phyloP scores from a whole-genome alignment of 1,140 invertebrate species.

The Prorops nasuta region DNA sequence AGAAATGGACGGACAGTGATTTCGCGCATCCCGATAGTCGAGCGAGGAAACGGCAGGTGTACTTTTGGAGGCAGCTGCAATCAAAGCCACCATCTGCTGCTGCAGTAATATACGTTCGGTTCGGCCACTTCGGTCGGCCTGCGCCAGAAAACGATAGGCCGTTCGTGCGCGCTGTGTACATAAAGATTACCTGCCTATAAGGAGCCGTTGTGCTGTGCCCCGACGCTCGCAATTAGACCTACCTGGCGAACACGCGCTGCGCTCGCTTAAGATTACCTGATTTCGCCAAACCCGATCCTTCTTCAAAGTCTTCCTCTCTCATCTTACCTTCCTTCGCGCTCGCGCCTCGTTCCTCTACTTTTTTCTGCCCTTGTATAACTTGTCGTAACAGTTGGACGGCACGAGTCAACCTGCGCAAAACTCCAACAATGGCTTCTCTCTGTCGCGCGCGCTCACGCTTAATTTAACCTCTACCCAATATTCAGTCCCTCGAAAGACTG shows the following conservation, averaged over 20 bases:
- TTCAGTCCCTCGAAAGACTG: no score
- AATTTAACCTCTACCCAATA: no score
- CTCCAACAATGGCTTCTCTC: no score
- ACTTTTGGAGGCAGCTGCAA: constrained; percentile 36
- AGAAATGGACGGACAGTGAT: constrained; percentile 26
- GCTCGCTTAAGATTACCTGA: constrained; percentile 16
- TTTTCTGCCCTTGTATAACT: constrained; percentile 21
- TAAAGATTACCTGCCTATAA: no score
- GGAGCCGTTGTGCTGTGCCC: no score
- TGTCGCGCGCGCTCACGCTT: no score
- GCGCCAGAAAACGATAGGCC: constrained; percentile 23
- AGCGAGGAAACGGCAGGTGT: constrained; percentile 34
- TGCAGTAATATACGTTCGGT: constrained; percentile 29
- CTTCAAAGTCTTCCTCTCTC: constrained; percentile 1
- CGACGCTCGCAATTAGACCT: constrained; percentile 30
- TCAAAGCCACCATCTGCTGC: constrained; percentile 42
- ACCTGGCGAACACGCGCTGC: constrained; percentile 38
- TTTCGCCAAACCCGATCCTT: constrained; percentile 17
- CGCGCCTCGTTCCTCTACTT: constrained; percentile 12
- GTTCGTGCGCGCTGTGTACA: no score
- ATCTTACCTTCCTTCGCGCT: constrained; percentile 3
- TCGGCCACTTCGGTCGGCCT: no score
- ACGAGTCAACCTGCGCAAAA: constrained; percentile 24
- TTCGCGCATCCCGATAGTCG: constrained; percentile 27
- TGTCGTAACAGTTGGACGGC: constrained; percentile 28